Evolutionary conservation across 2,888 invertebrate genomes (phyloP), one percentile per base, ranked within the genome.

Genomic region (Cryptocephalus primarius): DNA sequence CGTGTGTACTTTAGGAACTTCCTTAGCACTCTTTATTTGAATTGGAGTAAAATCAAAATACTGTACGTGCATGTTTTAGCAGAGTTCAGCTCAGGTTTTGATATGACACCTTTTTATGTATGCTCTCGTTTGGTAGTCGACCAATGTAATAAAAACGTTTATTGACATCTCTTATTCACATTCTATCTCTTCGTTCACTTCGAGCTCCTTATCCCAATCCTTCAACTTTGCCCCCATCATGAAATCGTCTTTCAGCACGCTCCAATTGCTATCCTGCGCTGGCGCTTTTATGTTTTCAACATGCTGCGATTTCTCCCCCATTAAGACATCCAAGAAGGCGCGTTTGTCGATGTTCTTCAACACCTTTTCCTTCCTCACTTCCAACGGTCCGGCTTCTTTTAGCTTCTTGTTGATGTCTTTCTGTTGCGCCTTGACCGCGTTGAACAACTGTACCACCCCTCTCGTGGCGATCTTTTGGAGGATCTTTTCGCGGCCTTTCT

Each of bases 381-480:
- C 87, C 33, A 88, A 74, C 14, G 83, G 75, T n/a, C 86, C 85
- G 50, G 78, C 83, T 57, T 82, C 76, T 44, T 78, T 72, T 43
- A 91, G 65, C 68, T 88, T 82, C 47, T 75, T 76, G 40, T 81
- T 78, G 42, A 92, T 71, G 45, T 81, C 78, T 65, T 82, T 86
- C 67, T 93, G 92, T 67, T 93, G 92, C 57, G 83, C 78, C 59
- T 80, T 80, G 0, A 94, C 92, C 33, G 90, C 88, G 75, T 94
- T 94, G 61, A 93, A 94, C 51, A 94, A 72, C 64, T 93, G 92
- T 0, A 94, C 91, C 1, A 93, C 91, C 61, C 93, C 94, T 66
- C 86, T 88, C 34, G 91, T 93, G 9, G 91, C 92, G 59, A 92
- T 86, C 75, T 85, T 89, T 33, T 83, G 73, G 42, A 94, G 68